Conservation (phyloP, 2,888 invertebrate species). For the Coecobrya sp. region DNA sequence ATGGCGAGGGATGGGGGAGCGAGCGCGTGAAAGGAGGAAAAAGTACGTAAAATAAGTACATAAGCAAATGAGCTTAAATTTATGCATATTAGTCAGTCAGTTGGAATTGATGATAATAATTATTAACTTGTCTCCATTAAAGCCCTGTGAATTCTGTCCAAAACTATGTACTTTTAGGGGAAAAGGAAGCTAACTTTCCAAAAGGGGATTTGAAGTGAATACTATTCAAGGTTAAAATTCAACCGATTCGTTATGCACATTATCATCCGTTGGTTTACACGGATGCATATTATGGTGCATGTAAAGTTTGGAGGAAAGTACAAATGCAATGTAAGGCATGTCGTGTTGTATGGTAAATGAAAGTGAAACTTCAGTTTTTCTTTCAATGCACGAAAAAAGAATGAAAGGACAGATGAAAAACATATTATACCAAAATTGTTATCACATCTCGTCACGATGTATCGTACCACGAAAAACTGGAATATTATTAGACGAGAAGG, state of each 20-base stretch:
- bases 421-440: slow-evolving; percentile 50
- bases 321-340: too few species aligned
- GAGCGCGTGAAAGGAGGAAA: slow-evolving; percentile 34
- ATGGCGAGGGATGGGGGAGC: not conserved
- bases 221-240: not conserved
- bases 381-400: not conserved
- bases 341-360: not conserved
- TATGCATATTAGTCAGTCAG: slow-evolving; percentile 60
- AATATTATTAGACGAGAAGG: slow-evolving; percentile 3
- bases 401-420: not conserved
- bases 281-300: too few species aligned
- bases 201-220: not conserved
- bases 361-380: not conserved
- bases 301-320: too few species aligned
- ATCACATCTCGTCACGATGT: slow-evolving; percentile 66
- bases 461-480: not conserved
- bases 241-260: not conserved
- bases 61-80: slow-evolving; percentile 44
- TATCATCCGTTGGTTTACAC: too few species aligned
- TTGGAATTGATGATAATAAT: slow-evolving; percentile 54
- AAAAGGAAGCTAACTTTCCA: not conserved
- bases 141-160: not conserved
- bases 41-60: slow-evolving; percentile 38
- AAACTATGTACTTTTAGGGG: not conserved
- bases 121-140: not conserved